phyloP scores from a whole-genome alignment of 1,140 invertebrate species.

The Manduca sexta region DNA sequence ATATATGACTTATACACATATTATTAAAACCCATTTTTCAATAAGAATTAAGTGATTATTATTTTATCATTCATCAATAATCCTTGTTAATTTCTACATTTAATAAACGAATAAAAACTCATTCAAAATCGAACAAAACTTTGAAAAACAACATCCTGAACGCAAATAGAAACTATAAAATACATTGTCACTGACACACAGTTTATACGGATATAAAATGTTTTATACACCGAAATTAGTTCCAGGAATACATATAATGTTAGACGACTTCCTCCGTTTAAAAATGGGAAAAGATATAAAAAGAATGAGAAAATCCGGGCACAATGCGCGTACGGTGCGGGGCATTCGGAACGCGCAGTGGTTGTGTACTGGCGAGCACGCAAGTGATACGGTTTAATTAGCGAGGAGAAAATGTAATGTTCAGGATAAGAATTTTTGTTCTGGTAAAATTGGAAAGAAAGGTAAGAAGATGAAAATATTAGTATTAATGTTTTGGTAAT shows the following conservation, averaged over 20 bases:
- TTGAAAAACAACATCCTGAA: constrained; percentile 58
- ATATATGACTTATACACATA: no score
- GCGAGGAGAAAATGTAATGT: no score
- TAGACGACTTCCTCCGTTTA: constrained; percentile 57
- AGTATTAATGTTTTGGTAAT: no score
- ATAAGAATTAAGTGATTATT: neutral
- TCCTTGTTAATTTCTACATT: neutral
- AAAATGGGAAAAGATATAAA: constrained; percentile 43
- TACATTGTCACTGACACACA: constrained; percentile 36
- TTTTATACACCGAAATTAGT: constrained; percentile 55
- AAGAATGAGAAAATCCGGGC: constrained; percentile 30
- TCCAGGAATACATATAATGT: constrained; percentile 33
- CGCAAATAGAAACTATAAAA: constrained; percentile 58
- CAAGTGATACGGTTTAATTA: no score
- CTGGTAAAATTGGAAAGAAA: no score
- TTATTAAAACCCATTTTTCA: no score
- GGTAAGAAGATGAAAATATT: no score
- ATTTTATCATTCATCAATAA: no score
- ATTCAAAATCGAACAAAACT: constrained; percentile 20
- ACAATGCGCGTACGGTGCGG: constrained; percentile 45
- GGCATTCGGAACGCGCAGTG: no score
- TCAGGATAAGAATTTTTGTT: no score
- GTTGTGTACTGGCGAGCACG: constrained; percentile 19
- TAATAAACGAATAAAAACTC: neutral
- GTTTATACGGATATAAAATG: constrained; percentile 37